Evolutionary conservation across 2,888 invertebrate genomes (phyloP), one percentile per base, ranked within the genome.

Genomic region (Sinhomidia bicolor): DNA sequence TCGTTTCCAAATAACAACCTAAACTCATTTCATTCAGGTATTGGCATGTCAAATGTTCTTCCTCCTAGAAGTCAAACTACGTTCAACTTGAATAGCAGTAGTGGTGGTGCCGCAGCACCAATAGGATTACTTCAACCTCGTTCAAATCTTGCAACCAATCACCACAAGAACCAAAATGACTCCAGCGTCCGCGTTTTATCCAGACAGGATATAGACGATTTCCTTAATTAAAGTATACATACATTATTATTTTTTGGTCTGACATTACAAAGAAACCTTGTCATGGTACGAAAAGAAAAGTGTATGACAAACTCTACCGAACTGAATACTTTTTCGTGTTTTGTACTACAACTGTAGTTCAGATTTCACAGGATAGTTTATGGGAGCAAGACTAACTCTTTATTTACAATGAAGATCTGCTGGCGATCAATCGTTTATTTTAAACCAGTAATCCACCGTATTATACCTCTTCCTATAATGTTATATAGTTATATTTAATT

Each of bases 181-280:
- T 29, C 65, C 1, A 88, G 41, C 62, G 85, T 78, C 0, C 90
- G 91, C 68, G 85, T 87, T 51, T 76, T 91, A 20, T 90, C 91
- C 1, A 90, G 90, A 71, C 54, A 89, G 62, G 91, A 91, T 62
- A 91, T 91, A n/a, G 91, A 91, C 20, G 91, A 91, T 41, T 91
- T 91, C 78, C 26, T 91, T 4, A 90, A 65, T 26, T 86, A 71
- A 86, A 65, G 14, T 20, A 9, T 4, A 20, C 51, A 12, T 51
- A 41, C 4, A 41, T 41, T 4, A 4, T 41, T 41, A n/a, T n/a
- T n/a, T n/a, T n/a, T n/a, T n/a, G n/a, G n/a, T n/a, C n/a, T n/a
- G n/a, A n/a, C n/a, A n/a, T n/a, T n/a, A n/a, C n/a, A n/a, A n/a
- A n/a, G n/a, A n/a, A n/a, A n/a, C n/a, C n/a, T n/a, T n/a, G n/a